Base-by-base conservation (phyloP, 2,113 vertebrate genomes). In the Anguilla japonica region DNA sequence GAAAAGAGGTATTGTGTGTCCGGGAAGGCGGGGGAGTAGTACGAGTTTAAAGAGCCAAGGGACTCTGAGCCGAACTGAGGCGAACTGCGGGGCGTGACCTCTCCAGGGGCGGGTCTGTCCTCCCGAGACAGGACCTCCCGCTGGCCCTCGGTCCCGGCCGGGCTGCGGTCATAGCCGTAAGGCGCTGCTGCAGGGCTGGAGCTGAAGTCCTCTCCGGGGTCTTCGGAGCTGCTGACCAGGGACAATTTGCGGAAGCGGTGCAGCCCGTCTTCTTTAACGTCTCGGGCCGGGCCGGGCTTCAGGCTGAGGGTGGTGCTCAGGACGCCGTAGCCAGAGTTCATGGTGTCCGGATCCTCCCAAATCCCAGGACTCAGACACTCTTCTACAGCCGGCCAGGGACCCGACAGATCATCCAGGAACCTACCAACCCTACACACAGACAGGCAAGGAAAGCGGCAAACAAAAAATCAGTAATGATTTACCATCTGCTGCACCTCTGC, bases 181-280 rank as follows among this genome's bases (percentile, higher is more conserved):
- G 46, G 82, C 9, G 91, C 88, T 3, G 67, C 41, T 1, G 18
- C 75, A n/a, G 81, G 11, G 8, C 79, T 85, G 0, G 57, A 57
- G 46, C 43, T 53, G 14, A 26, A 29, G 8, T 79, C 80, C 46
- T 90, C 88, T 83, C 67, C 71, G 5, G n/a, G 15, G 4, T 86
- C 87, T 43, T 43, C n/a, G 57, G 34, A 75, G n/a, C 9, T 85
- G 0, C 1, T 83, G 41, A 96, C 92, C 89, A 96, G 92, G 0
- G 95, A 97, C 39, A 96, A 90, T 89, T 97, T 97, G 83, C 87
- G 94, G 39, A 96, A 91, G 13, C 91, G 89, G n/a, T 90, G 87
- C 40, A 90, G 93, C 83, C 80, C 75, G n/a, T 97, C 93, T 0
- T 96, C 87, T 4, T 60, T 89, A 0, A 85, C 87, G 0, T 91